A percentile compares a stretch with the other conserved stretches of the same genome.
These are phyloP conservation scores for Rotaria magnacalcarata DNA, from an alignment of 2,888 invertebrate species.

Conservation along the genomic window DNA sequence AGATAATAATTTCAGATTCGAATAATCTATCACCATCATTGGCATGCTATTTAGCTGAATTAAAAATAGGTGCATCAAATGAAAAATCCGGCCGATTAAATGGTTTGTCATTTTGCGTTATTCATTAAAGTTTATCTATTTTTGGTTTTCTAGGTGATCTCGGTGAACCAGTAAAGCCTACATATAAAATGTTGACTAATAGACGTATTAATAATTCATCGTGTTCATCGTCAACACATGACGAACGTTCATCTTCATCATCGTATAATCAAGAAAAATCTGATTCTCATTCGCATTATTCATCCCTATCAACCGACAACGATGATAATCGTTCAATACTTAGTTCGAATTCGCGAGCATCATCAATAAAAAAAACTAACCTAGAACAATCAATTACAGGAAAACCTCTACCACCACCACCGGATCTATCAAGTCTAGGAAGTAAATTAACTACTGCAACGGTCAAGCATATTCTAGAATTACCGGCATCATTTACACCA, in stretches of 20 bases:
- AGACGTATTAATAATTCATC: neutral
- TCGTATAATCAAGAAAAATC: neutral
- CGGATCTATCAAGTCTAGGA: neutral
- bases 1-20: neutral
- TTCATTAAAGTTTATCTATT: no score
- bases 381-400: neutral
- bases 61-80: neutral
- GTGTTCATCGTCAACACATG: neutral
- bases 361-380: neutral
- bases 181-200: neutral
- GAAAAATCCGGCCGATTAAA: neutral
- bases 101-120: no score
- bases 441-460: conserved; percentile 13
- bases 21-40: neutral
- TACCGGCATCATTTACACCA: neutral
- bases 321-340: neutral
- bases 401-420: conserved; percentile 24
- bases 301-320: neutral
- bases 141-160: neutral
- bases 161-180: neutral
- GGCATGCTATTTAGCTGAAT: neutral
- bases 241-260: neutral
- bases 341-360: neutral
- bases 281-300: conserved; percentile 24
- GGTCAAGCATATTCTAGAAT: neutral